Percentiles rank a stretch among this genome's conserved stretches.
Evolutionary conservation across 2,797 vertebrate genomes (phyloP).

Genomic region (Hypotaenidia okinawae): DNA sequence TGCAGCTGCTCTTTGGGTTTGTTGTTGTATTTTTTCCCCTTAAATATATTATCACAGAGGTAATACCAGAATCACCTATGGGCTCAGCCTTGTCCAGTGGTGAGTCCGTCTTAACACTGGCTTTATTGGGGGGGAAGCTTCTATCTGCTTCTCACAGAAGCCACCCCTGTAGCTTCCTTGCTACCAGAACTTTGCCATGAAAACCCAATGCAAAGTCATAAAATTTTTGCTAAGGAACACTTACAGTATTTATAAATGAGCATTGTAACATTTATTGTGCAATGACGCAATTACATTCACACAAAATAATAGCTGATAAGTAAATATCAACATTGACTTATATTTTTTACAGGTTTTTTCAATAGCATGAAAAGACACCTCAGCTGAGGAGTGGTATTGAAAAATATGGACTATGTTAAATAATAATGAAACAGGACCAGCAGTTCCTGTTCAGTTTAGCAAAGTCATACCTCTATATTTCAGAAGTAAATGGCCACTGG

Average conservation of each 20-base stretch:
- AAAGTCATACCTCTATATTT: not conserved
- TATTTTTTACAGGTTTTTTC: not conserved
- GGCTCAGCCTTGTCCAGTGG: rapidly evolving
- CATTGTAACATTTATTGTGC: not conserved
- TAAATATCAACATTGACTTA: not conserved
- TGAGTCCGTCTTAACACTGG: not conserved
- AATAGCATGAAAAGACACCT: not conserved
- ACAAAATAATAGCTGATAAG: not conserved
- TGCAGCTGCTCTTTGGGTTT: not conserved
- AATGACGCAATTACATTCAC: not conserved
- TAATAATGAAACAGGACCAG: not conserved
- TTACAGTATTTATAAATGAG: not conserved
- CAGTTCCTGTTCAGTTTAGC: not conserved
- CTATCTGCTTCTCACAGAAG: not conserved
- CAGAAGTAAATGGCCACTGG: not conserved
- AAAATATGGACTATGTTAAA: not conserved
- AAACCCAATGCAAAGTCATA: not conserved
- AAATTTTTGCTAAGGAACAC: not conserved
- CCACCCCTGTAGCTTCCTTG: rapidly evolving
- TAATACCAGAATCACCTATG: rapidly evolving
- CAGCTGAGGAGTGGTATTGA: not conserved
- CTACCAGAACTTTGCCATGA: not conserved
- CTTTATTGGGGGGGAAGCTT: rapidly evolving
- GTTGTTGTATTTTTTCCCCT: not conserved
- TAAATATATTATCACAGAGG: not conserved